Evolutionary conservation across 2,888 invertebrate genomes (phyloP), one percentile per base, ranked within the genome.

Genomic region (Colletes collaris): DNA sequence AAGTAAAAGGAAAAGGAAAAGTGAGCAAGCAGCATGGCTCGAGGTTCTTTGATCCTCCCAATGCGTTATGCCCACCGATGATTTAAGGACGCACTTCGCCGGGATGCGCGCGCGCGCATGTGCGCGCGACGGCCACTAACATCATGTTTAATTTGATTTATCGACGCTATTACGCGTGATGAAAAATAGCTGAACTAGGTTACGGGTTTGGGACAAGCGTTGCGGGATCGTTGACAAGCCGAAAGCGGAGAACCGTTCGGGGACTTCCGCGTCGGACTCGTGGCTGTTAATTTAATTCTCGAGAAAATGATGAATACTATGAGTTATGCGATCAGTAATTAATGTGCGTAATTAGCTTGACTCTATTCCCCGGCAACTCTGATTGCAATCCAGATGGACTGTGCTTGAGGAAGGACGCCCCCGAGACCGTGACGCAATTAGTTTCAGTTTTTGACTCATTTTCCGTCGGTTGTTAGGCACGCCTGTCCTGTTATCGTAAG

Each of bases 11-110:
- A 75, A 74, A 67, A 71, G 74, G 70, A 86, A 75, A 73, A 59
- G 68, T 46, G 76, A 76, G 75, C 79, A 71, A 67, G 84, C 79
- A 80, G 78, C 69, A 72, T 76, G 73, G 82, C 83, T 79, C 68
- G 79, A 87, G 83, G 85, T 87, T 88, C 92, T 92, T 92, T 92
- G 92, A 92, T 92, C 91, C 91, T 90, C 89, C 90, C 88, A 90
- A 90, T 90, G 89, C 89, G 88, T 89, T 89, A 87, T 87, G 82
- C 84, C 82, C 87, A 83, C 89, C 89, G 84, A 91, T 91, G 91
- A 91, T 91, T 91, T 90, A 91, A 89, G 88, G 88, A 83, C 87
- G 84, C 84, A 82, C 85, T 87, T 83, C 83, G 78, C 74, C 75
- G 77, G 66, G 71, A 46, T 73, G 72, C 76, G 82, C 78, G 69